Conservation (phyloP, 2,113 vertebrate species). For the Hippopotamus amphibius region DNA sequence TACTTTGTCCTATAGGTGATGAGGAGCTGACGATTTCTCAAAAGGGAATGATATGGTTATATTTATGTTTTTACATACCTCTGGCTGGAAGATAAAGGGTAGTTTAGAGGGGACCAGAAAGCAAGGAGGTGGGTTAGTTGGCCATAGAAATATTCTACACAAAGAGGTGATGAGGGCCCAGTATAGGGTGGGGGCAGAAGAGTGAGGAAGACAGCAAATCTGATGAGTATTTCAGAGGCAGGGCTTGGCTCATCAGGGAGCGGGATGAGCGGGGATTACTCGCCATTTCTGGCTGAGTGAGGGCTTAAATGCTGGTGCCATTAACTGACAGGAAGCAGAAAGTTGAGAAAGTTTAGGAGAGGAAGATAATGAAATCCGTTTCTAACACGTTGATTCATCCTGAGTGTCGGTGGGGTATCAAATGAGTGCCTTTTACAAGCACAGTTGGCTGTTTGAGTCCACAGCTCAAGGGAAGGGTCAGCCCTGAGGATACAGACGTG, state of each 20-base stretch:
- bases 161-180: neutral
- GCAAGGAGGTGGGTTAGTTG: neutral
- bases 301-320: neutral
- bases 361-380: neutral
- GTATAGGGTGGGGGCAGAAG: neutral
- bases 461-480: neutral
- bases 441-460: neutral
- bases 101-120: neutral
- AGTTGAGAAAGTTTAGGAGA: neutral
- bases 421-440: neutral
- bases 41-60: neutral
- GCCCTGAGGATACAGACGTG: neutral
- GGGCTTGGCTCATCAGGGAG: neutral
- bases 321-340: neutral
- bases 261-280: neutral
- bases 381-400: neutral
- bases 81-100: neutral
- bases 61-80: neutral
- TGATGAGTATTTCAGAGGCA: slow-evolving; percentile 18
- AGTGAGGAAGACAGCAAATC: neutral
- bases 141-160: neutral
- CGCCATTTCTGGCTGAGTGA: neutral
- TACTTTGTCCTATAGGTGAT: neutral
- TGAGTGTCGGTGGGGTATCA: neutral
- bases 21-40: neutral